Evolutionary conservation across 1,140 invertebrate species (phyloP).

Genomic region (Amyelois transitella): DNA sequence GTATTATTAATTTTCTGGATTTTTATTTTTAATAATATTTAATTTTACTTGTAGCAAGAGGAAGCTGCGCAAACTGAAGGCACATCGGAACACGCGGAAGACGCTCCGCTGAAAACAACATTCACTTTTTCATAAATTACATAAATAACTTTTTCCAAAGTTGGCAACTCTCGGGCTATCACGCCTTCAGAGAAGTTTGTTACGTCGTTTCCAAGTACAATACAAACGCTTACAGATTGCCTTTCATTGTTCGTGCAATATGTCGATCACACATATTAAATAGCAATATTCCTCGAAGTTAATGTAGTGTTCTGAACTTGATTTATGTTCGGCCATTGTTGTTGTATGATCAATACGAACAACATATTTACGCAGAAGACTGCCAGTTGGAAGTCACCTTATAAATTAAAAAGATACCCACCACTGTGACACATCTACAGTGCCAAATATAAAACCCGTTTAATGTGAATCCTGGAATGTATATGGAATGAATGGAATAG

Average conservation of each 20-base stretch:
- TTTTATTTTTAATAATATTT: neutral
- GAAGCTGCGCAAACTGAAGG: neutral
- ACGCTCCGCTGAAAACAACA: neutral
- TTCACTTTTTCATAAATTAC: no score
- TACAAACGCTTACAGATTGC: no score
- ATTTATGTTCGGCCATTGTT: neutral
- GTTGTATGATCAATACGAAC: neutral
- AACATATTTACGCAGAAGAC: neutral
- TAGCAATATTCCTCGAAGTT: neutral
- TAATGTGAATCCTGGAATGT: no score
- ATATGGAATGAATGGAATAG: no score
- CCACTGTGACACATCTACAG: no score
- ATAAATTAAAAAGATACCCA: no score
- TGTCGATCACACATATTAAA: neutral
- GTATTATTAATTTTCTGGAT: neutral
- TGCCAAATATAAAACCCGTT: no score
- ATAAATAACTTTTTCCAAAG: neutral
- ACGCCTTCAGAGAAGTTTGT: no score
- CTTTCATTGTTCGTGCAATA: neutral
- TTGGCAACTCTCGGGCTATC: no score
- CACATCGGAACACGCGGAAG: neutral
- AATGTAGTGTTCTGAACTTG: neutral
- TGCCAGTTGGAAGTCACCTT: no score
- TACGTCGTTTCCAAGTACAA: no score
- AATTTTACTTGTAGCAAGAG: neutral